Conservation (phyloP, 2,797 vertebrate species). For the Acrossocheilus fasciatus region DNA sequence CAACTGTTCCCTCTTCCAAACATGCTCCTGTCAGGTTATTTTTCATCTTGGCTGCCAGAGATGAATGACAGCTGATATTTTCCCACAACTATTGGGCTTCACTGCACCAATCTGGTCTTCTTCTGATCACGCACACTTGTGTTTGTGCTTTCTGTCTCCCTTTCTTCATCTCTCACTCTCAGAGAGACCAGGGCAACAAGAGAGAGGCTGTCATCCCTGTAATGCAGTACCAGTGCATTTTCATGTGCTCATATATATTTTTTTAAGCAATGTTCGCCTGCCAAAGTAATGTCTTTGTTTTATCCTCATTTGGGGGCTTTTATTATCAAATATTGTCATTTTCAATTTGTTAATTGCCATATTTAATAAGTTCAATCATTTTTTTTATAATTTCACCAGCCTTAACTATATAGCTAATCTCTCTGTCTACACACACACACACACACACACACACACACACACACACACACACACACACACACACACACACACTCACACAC, state of each 20-base stretch:
- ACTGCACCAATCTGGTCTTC: slow-evolving; percentile 40
- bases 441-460: too few relatives aligned
- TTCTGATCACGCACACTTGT: neutral
- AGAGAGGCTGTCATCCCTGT: neutral
- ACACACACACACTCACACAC: too few relatives aligned
- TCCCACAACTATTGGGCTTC: slow-evolving; percentile 75
- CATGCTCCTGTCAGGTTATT: slow-evolving; percentile 53
- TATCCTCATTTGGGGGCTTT: neutral
- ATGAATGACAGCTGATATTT: slow-evolving; percentile 53
- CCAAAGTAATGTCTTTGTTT: neutral
- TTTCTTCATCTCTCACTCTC: neutral
- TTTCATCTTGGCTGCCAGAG: slow-evolving; percentile 57
- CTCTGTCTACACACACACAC: too few relatives aligned
- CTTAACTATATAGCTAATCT: too few relatives aligned
- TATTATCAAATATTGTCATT: neutral
- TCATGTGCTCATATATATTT: neutral
- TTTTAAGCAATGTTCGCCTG: neutral
- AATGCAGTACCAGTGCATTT: neutral
- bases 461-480: too few relatives aligned
- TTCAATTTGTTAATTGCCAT: neutral
- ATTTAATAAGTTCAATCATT: too few relatives aligned
- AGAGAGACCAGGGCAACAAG: neutral
- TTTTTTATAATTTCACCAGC: too few relatives aligned
- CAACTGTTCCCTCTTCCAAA: slow-evolving; percentile 33
- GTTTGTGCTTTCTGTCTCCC: neutral